Evolutionary conservation across 2,113 vertebrate genomes (phyloP).

Genomic region (Penelope pileata): DNA sequence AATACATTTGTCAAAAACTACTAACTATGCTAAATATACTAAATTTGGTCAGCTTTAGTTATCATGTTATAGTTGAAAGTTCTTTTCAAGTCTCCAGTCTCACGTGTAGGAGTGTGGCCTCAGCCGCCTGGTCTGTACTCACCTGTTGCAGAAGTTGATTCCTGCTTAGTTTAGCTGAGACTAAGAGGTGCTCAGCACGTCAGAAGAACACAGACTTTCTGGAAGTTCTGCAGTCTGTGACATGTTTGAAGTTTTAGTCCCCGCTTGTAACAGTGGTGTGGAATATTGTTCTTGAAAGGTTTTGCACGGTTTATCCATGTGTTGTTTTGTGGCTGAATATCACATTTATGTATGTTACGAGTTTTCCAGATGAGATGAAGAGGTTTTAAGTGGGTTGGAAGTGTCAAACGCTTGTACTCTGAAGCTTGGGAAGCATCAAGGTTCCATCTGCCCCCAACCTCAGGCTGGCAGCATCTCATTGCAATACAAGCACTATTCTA

Average conservation of each 20-base stretch:
- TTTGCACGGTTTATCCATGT: not conserved
- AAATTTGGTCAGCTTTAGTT: not conserved
- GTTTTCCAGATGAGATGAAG: not conserved
- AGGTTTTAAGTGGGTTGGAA: not conserved
- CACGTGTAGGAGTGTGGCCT: not conserved
- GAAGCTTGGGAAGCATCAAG: slow-evolving; percentile 19
- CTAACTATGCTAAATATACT: not conserved
- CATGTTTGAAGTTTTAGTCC: not conserved
- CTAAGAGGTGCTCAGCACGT: not conserved
- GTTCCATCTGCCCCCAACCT: not conserved
- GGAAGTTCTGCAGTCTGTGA: not conserved
- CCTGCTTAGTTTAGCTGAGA: not conserved
- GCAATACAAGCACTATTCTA: slow-evolving; percentile 29
- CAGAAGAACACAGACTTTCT: not conserved
- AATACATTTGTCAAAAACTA: not conserved
- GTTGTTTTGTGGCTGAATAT: not conserved
- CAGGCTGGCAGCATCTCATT: not conserved
- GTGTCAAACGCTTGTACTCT: not conserved
- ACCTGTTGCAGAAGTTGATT: not conserved
- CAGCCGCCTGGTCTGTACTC: not conserved
- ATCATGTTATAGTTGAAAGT: not conserved
- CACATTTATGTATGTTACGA: not conserved
- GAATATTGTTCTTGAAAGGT: not conserved
- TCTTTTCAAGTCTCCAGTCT: not conserved
- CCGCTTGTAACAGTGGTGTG: not conserved